Evolutionary conservation across 2,888 invertebrate species (phyloP).

Genomic region (Cephus spinipes): DNA sequence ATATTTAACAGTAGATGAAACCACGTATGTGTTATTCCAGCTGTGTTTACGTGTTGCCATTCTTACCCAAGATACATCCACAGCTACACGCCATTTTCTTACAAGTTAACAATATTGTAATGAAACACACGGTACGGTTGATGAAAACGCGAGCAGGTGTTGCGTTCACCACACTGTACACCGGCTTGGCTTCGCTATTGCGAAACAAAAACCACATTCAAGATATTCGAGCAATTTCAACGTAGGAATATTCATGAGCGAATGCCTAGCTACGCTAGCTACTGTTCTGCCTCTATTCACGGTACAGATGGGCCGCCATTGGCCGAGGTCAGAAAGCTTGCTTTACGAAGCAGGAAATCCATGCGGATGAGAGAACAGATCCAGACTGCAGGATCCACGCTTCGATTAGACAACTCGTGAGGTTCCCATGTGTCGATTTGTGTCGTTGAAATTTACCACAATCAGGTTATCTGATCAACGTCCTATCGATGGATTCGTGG

Average conservation of each 20-base stretch:
- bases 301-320: constrained; percentile 22
- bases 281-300: constrained; percentile 53
- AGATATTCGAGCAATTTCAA: constrained; percentile 59
- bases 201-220: constrained; percentile 41
- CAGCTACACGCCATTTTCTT: not conserved
- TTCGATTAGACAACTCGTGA: constrained; percentile 61
- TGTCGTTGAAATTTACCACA: not conserved
- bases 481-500: not conserved
- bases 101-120: not conserved
- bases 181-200: not conserved
- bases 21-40: not conserved
- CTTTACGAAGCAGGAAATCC: constrained; percentile 60
- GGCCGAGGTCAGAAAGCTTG: constrained; percentile 36
- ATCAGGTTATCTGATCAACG: not conserved
- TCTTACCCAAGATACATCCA: not conserved
- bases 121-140: not conserved
- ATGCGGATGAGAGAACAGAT: constrained; percentile 56
- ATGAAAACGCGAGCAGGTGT: constrained; percentile 7
- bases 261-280: constrained; percentile 33
- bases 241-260: constrained; percentile 62
- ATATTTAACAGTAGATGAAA: not conserved
- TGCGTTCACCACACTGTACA: not conserved
- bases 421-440: not conserved
- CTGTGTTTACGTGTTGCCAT: not conserved
- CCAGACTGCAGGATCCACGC: constrained; percentile 50